phyloP scores from a whole-genome alignment of 2,797 vertebrate species.

The Chloroceryle amazona region DNA sequence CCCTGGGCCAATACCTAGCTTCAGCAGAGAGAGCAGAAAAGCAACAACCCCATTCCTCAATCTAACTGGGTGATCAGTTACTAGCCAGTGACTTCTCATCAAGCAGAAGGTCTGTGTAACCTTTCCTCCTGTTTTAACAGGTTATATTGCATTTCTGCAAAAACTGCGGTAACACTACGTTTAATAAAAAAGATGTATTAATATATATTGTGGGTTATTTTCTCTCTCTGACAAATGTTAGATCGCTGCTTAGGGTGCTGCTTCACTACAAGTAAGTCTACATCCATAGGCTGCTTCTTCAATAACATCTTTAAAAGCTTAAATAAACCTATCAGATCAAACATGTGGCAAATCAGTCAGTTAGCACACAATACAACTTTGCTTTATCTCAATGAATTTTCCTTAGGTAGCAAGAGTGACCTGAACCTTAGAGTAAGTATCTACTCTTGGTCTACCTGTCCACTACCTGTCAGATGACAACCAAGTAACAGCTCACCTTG shows the following conservation, averaged over 20 bases:
- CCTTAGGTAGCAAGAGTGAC: not conserved
- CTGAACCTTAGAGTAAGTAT: constrained; percentile 33
- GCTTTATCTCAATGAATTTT: constrained; percentile 1
- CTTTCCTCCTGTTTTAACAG: not conserved
- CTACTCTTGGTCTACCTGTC: constrained; percentile 69
- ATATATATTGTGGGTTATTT: not conserved
- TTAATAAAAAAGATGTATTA: not conserved
- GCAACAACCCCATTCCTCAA: too few relatives aligned
- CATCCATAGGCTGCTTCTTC: too few relatives aligned
- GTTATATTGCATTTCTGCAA: not conserved
- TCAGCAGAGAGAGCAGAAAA: too few relatives aligned
- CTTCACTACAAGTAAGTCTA: not conserved
- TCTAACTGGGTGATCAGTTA: too few relatives aligned
- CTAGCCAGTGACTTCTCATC: too few relatives aligned
- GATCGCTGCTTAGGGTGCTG: not conserved
- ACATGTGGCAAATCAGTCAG: not conserved
- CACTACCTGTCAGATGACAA: constrained; percentile 50
- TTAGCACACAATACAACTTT: not conserved
- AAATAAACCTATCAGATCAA: not conserved
- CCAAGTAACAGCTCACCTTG: constrained; percentile 42
- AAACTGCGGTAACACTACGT: not conserved
- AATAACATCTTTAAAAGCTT: not conserved
- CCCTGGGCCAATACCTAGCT: too few relatives aligned
- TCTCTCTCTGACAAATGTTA: not conserved
- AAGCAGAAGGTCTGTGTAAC: not conserved